Conservation (phyloP, 35 echinoderm and acorn worm genomes). For the Hemicentrotus pulcherrimus region DNA sequence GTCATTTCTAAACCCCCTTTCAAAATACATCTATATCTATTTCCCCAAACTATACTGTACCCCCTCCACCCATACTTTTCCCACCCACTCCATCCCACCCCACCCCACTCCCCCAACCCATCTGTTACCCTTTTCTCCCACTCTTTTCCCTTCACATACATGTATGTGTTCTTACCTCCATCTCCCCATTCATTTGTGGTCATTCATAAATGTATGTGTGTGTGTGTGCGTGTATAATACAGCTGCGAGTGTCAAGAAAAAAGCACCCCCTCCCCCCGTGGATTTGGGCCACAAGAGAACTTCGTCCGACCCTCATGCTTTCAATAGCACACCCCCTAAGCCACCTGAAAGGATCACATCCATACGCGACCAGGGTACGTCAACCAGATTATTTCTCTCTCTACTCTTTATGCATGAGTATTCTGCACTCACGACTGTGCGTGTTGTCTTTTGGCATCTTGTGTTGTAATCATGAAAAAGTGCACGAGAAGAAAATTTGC, state of each 20-base stretch:
- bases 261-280: conserved; percentile 62
- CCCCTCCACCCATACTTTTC: background rate
- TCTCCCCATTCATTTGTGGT: conserved; percentile 16
- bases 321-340: conserved; percentile 64
- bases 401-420: background rate
- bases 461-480: background rate
- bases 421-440: background rate
- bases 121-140: background rate
- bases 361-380: conserved; percentile 50
- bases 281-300: conserved; percentile 76
- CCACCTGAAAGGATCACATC: conserved; percentile 85
- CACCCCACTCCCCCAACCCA: background rate
- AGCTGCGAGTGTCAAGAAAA: conserved; percentile 64
- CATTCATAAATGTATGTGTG: background rate
- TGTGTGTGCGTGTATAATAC: conserved; percentile 10
- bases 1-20: background rate
- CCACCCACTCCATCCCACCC: background rate
- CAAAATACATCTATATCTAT: background rate
- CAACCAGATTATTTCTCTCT: conserved; percentile 15
- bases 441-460: background rate
- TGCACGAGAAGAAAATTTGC: background rate
- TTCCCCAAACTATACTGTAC: background rate
- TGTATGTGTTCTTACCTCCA: background rate
- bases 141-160: background rate
- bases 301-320: conserved; percentile 72